Conservation (phyloP, 2,113 vertebrate genomes). For the Pagrus major region DNA sequence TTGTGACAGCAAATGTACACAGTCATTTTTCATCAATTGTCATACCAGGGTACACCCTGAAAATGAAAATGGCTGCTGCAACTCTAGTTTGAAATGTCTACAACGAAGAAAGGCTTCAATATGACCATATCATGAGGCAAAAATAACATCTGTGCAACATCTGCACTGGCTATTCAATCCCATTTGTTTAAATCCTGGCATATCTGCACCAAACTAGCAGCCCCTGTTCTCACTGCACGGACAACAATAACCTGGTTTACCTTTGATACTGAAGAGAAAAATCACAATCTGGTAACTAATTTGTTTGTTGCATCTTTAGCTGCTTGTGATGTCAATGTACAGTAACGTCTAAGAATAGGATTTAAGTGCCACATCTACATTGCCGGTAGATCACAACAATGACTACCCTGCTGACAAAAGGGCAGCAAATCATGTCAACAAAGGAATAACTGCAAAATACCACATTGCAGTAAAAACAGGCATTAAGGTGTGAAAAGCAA, state of each 20-base stretch:
- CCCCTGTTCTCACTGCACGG: background rate
- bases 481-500: constrained; percentile 12
- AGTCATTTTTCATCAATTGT: background rate
- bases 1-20: too few relatives aligned
- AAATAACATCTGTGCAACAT: background rate
- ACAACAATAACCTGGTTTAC: too few relatives aligned
- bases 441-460: constrained; percentile 2
- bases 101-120: too few relatives aligned
- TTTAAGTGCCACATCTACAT: background rate
- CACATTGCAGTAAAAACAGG: constrained; percentile 12
- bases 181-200: background rate
- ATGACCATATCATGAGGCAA: background rate
- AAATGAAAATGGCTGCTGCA: too few relatives aligned
- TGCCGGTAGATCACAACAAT: background rate
- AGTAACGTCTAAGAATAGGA: background rate
- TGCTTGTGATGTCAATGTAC: background rate
- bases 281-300: background rate
- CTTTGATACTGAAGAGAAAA: too few relatives aligned
- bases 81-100: too few relatives aligned
- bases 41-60: too few relatives aligned
- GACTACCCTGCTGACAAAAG: background rate
- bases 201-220: background rate
- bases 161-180: background rate
- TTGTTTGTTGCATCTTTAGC: background rate
- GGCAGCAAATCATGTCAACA: background rate